Base-by-base conservation (phyloP, 2,888 invertebrate genomes). In the Pseudococcus jackbeardsleyi region DNA sequence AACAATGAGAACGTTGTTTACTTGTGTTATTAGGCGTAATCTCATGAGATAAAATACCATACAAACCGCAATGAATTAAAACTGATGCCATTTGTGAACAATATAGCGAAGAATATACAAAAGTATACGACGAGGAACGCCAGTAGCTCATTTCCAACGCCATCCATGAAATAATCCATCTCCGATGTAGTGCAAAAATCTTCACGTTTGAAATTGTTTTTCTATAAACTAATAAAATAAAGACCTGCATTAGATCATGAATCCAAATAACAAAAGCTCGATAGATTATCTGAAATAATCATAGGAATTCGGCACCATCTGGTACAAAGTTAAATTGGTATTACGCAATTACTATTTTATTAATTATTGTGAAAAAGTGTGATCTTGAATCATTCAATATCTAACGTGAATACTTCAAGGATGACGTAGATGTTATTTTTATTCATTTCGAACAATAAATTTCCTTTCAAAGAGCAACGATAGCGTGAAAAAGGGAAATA, bases 61-160 rank as follows among this genome's bases (percentile, higher is more conserved):
- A 72, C 39, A 26, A 64, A 86, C 39, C 64, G 15, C 12, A 68
- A 22, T 42, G 64, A 72, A 48, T 54, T 50, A 26, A 77, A 15
- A 54, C 79, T 87, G 79, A 79, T 17, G 42, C 79, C 77, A 46
- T 77, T 50, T 17, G 59, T 79, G 19, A 87, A n/a, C 7, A 79
- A 19, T 77, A 59, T 54, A n/a, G 79, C 48, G 5, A 77, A 48
- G 19, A 87, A 87, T 33, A 48, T 79, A 39, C 11, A 54, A 54
- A 87, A 54, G 48, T 87, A 87, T n/a, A 79, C 22, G 54, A 82
- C 8, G 19, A 72, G n/a, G 19, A 87, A 77, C 12, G 54, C 54
- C 19, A 87, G 42, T 7, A 87, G 54, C 39, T 87, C 87, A 79
- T 87, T 87, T 87, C 87, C 87, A 79, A 87, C 87, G 39, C 87